These are phyloP conservation scores for Falco concolor DNA, from an alignment of 2,797 vertebrate genomes.

Conservation along the genomic window DNA sequence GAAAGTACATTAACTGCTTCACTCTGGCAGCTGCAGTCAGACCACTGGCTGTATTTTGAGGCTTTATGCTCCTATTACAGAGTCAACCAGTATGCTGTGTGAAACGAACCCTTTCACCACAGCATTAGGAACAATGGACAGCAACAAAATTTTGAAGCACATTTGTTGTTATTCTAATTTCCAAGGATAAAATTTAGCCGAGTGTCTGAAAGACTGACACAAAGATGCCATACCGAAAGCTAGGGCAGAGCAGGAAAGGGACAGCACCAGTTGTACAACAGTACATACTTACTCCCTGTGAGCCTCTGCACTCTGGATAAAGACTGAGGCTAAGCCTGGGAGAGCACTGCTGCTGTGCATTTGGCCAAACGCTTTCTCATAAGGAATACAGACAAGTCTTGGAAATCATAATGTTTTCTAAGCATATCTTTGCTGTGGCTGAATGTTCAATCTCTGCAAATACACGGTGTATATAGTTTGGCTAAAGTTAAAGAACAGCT, in stretches of 20 bases:
- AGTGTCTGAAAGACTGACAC: not conserved
- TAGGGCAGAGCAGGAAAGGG: not conserved
- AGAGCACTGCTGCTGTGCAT: not conserved
- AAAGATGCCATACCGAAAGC: not conserved
- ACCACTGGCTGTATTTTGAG: not conserved
- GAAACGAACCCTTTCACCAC: not conserved
- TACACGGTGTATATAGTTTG: not conserved
- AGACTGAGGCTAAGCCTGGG: not conserved
- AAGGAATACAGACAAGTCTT: not conserved
- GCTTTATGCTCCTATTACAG: slow-evolving; percentile 5
- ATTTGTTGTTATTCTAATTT: not conserved
- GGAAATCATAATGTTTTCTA: not conserved
- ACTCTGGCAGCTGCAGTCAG: not conserved
- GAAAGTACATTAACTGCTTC: not conserved
- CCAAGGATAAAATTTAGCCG: not conserved
- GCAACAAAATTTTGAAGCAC: not conserved
- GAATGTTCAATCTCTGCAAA: not conserved
- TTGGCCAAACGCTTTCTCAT: not conserved
- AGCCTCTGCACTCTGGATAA: not conserved
- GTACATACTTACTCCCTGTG: not conserved
- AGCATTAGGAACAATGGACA: not conserved
- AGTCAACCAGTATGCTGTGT: not conserved
- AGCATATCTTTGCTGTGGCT: not conserved
- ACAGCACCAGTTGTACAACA: not conserved
- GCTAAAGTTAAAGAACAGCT: not conserved